Conservation (phyloP, 2,113 vertebrate species). For the Hystrix cristata region DNA sequence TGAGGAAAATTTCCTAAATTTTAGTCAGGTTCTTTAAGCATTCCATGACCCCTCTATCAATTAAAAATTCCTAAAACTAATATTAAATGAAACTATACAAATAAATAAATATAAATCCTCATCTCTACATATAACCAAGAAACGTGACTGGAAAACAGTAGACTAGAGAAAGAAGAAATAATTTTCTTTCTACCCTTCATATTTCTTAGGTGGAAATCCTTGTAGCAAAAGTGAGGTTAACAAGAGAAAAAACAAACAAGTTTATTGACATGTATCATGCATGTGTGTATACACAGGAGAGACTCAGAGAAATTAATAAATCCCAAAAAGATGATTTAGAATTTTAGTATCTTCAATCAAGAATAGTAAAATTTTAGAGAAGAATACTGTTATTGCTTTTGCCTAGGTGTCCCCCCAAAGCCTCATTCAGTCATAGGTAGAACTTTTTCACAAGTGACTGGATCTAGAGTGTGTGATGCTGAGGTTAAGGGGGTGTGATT, state of each 20-base stretch:
- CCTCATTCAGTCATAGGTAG: too few species aligned
- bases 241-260: background rate
- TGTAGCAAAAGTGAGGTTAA: background rate
- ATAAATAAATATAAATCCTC: background rate
- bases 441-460: too few species aligned
- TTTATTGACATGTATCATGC: background rate
- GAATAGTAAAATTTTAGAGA: too few species aligned
- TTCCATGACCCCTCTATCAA: background rate
- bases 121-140: background rate
- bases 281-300: background rate
- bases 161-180: background rate
- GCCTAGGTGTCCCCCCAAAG: background rate
- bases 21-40: background rate
- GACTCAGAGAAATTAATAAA: background rate
- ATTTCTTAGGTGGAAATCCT: background rate
- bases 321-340: background rate
- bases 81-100: background rate
- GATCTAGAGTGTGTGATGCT: too few species aligned
- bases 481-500: too few species aligned
- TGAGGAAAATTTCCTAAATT: background rate
- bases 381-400: background rate
- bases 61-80: background rate
- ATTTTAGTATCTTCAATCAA: background rate
- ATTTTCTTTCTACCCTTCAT: background rate
- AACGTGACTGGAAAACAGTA: background rate